Evolutionary conservation across 2,797 vertebrate species (phyloP).

Genomic region (Potorous gilbertii): DNA sequence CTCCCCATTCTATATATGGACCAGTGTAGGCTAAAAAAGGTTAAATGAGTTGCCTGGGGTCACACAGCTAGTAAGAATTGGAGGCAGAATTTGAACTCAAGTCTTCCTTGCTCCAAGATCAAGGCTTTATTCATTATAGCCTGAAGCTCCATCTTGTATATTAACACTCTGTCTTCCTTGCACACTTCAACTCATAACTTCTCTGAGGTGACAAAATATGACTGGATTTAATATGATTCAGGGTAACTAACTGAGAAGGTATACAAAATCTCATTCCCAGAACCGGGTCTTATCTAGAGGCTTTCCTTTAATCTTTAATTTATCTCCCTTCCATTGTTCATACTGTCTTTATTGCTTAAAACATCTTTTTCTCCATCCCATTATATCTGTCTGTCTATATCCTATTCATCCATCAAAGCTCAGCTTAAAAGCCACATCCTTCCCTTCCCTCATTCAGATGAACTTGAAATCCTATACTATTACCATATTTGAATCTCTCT

Average conservation of each 20-base stretch:
- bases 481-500: neutral
- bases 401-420: neutral
- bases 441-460: neutral
- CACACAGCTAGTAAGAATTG: neutral
- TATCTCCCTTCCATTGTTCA: neutral
- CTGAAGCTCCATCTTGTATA: neutral
- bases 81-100: neutral
- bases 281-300: neutral
- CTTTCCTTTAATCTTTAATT: conserved; percentile 46
- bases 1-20: neutral
- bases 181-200: neutral
- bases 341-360: neutral
- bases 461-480: neutral
- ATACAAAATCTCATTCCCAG: neutral
- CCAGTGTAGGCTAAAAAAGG: neutral
- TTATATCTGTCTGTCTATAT: neutral
- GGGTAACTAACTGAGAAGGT: neutral
- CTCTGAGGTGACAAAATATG: neutral
- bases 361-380: neutral
- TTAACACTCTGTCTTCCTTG: neutral
- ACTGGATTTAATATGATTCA: neutral
- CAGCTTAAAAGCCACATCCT: neutral
- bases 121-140: neutral
- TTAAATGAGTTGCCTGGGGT: neutral
- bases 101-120: neutral